Evolutionary conservation across 2,888 invertebrate species (phyloP), one percentile per base, ranked within the genome.

Genomic region (Drosophila rellima): DNA sequence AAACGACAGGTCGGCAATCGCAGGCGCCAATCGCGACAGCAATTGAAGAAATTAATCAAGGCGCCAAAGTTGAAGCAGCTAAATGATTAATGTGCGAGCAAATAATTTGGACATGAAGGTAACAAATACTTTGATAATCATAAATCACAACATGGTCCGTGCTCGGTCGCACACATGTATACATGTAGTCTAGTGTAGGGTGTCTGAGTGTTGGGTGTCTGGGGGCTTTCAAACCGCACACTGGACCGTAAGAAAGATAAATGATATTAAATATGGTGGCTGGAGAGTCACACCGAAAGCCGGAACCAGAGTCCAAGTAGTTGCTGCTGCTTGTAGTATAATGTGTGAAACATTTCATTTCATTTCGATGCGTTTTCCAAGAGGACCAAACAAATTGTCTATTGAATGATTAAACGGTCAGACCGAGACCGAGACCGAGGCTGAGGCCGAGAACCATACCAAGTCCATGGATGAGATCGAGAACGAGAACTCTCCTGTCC

Each of bases 41-140:
- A 80, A 80, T 80, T 88, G 84, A 77, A 81, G 80, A 84, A 86
- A 89, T 89, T 88, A 88, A 88, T 89, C 88, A 89, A 83, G 77
- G 66, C 61, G 65, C 64, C 80, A 72, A 73, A 64, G 66, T 77
- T 60, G 66, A 60, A 55, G 62, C 45, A 44, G 52, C 64, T 44
- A 87, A 80, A 89, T 88, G 89, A 88, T 86, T 83, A 80, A 88
- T 88, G 78, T 68, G 57, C 75, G 70, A 79, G 80, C 83, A 83
- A 86, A 85, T 85, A 88, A 85, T 85, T 86, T 73, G 79, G 81
- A 74, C 88, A 86, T 72, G 81, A 86, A 86, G 88, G 85, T 88
- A 86, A 85, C 85, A 86, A 86, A 88, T 85, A 85, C 85, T 85
- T 84, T 88, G 79, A 84, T 77, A 88, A 82, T 74, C 85, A 89